Conservation (phyloP, 2,113 vertebrate species). For the Amblyornis subalaris region DNA sequence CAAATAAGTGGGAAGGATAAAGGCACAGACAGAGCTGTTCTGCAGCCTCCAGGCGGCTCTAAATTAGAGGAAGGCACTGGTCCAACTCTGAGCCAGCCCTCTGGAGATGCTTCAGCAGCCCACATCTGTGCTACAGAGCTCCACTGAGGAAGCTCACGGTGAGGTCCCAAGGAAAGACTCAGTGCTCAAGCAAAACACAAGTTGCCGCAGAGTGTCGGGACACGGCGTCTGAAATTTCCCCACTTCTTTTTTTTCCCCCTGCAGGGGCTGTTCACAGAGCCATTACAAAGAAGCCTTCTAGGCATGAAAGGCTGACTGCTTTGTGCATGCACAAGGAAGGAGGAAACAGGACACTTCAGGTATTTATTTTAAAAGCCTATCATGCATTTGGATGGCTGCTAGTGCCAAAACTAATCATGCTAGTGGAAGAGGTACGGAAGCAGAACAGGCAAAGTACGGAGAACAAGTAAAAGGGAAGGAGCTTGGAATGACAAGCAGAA, state of each 20-base stretch:
- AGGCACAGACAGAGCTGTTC: not conserved
- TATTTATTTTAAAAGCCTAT: slow-evolving; percentile 29
- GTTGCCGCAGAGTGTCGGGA: not conserved
- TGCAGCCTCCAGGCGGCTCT: not conserved
- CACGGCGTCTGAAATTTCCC: not conserved
- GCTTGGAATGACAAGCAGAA: not conserved
- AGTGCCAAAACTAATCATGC: not conserved
- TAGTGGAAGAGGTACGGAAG: not conserved
- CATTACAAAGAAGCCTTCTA: not conserved
- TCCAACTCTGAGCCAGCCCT: not conserved
- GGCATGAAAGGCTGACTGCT: not conserved
- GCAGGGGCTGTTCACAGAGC: not conserved
- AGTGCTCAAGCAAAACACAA: not conserved
- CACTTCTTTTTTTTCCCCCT: not conserved
- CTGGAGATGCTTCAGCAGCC: not conserved
- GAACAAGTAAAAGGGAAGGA: not conserved
- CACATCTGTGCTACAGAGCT: not conserved
- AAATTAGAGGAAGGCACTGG: not conserved
- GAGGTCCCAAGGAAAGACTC: not conserved
- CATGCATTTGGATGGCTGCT: not conserved
- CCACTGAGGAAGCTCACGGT: not conserved
- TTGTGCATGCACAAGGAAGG: not conserved
- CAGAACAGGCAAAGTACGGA: not conserved
- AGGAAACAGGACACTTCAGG: not conserved
- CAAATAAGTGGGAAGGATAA: not conserved